These are phyloP conservation scores for Natator depressus DNA, from an alignment of 2,113 vertebrate genomes.

Conservation along the genomic window DNA sequence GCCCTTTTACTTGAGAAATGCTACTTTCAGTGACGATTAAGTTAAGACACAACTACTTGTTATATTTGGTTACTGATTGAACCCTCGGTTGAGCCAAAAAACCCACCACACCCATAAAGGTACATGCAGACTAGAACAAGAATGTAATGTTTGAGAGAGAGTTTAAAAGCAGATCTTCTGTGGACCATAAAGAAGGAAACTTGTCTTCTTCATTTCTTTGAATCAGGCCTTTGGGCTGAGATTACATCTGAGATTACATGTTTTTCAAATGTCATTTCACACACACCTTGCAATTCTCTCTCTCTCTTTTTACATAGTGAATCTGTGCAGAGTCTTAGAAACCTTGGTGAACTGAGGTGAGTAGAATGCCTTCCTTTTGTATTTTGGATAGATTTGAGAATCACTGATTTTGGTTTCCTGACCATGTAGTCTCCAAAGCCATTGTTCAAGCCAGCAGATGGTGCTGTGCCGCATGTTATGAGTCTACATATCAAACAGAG, in stretches of 20 bases:
- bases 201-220: background rate
- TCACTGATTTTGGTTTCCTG: background rate
- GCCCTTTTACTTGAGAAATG: background rate
- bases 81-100: fast-evolving
- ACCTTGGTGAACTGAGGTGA: background rate
- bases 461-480: conserved; percentile 79
- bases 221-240: background rate
- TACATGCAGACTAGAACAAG: background rate
- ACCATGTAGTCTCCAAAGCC: fast-evolving
- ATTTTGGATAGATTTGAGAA: fast-evolving
- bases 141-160: background rate
- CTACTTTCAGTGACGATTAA: background rate
- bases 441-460: conserved; percentile 75
- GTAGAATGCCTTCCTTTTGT: background rate
- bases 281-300: background rate
- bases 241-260: conserved; percentile 7
- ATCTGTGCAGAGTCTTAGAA: fast-evolving
- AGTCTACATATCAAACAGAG: background rate
- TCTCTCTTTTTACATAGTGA: background rate
- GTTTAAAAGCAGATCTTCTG: background rate
- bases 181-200: conserved; percentile 11
- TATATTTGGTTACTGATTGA: background rate
- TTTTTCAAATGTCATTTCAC: conserved; percentile 31
- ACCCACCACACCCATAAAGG: background rate
- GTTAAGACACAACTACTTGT: background rate